Evolutionary conservation across 1,140 invertebrate genomes (phyloP), one percentile per base, ranked within the genome.

Genomic region (Pseudomyrmex sp.): DNA sequence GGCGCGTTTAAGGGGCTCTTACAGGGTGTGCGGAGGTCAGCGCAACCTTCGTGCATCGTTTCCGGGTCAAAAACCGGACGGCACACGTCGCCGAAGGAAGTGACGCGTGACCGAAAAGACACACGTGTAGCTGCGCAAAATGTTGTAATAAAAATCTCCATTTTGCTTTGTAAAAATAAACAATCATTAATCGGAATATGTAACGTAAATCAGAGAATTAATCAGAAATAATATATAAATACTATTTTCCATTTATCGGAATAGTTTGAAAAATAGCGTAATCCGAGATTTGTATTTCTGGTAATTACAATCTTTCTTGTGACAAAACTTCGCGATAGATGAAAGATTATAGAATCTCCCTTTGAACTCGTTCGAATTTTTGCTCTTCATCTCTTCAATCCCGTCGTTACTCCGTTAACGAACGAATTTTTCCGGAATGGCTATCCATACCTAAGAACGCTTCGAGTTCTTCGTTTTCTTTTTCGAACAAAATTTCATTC

Each of bases 21-120:
- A 79, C 35, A 76, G n/a, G 87, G 88, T 87, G 84, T 90, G 83
- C 35, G 61, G 84, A 87, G 92, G 92, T 93, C 92, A 92, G 66
- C 46, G 56, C 61, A 74, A 76, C 82, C 72, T 82, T 26, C 73
- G 23, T 63, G 69, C 85, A 74, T 83, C 80, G 75, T 85, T 92
- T 93, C 89, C 86, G 88, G 91, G 91, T 93, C 91, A 93, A 92
- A 93, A 93, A 92, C 92, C 91, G 91, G 91, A 88, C 84, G 85
- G 48, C 91, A 91, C 90, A 87, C 87, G 90, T 74, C 86, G 80
- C 62, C 20, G 50, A 58, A 72, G 35, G 20, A 76, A 72, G 50
- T 44, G 18, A 56, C 15, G 26, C 56, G 74, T 75, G 69, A 85
- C 63, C 10, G 18, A 83, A 26, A 26, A 82, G 62, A 35, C 35